Evolutionary conservation across 2,113 vertebrate genomes (phyloP), one percentile per base, ranked within the genome.

Genomic region (Cyphomyrus plagiostoma): DNA sequence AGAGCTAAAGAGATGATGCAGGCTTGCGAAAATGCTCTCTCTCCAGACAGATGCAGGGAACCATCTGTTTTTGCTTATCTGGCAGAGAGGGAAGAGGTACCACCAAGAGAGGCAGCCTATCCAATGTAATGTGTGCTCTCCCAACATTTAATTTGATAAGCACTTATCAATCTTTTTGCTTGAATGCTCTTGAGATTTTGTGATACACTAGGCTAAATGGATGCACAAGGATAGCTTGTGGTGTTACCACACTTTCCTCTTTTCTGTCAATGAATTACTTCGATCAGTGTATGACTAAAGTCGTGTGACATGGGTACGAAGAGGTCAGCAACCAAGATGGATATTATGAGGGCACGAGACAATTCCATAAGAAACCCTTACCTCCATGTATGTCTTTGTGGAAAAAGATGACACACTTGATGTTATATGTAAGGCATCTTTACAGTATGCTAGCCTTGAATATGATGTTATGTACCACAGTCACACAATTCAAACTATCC

Each of bases 11-110:
- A 94, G 92, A 87, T 58, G 88, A 91, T 13, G 56, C 49, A 87
- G 70, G 83, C 42, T 90, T 58, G 88, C 89, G 85, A 35, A 89
- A 70, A 92, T 92, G 91, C 91, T 92, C 91, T 92, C 91, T 87
- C 91, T 74, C 93, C 93, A 92, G 90, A 92, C 88, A 80, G 8
- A 87, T 90, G 83, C 91, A 91, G 89, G 58, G 91, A 91, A 62
- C 74, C 86, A 88, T 93, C 93, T 92, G 90, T 93, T 94, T 94
- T 94, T 77, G 35, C 94, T 92, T 91, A 49, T 62, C 92, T 91
- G 90, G 86, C 89, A 84, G 39, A 42, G 82, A 53, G 82, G 45
- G 82, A 17, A 77, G 26, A 39, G 70, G 13, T 77, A 77, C 11
- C 70, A 77, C 70, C 13, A 17, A 15, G 11, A 74, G 70, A 74